These are phyloP conservation scores for Philypnodon macrostomus DNA, from an alignment of 2,797 vertebrate genomes.

Conservation along the genomic window DNA sequence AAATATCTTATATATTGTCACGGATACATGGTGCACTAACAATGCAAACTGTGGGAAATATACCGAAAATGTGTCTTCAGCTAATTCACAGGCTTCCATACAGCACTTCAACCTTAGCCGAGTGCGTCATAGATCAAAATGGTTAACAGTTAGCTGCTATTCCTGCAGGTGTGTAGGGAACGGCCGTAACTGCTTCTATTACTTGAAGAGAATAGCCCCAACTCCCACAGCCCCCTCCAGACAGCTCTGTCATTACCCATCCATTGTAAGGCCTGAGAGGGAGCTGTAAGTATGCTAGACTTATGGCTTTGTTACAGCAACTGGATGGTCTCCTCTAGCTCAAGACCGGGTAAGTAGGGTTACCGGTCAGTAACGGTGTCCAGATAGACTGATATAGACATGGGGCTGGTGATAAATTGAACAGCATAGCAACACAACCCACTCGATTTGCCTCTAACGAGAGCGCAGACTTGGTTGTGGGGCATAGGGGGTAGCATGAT, in stretches of 20 bases:
- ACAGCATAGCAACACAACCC: constrained; percentile 32
- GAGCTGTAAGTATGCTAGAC: constrained; percentile 76
- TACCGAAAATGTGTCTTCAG: constrained; percentile 32
- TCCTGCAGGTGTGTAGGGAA: constrained; percentile 74
- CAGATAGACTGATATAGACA: constrained; percentile 59
- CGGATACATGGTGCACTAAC: constrained; percentile 15
- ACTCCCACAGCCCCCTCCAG: constrained; percentile 71
- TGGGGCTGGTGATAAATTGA: constrained; percentile 57
- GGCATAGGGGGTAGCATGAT: constrained; percentile 66
- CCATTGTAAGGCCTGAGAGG: constrained; percentile 75
- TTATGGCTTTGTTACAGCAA: constrained; percentile 74
- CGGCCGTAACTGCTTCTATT: constrained; percentile 73
- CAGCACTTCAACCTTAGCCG: constrained; percentile 58
- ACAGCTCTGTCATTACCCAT: constrained; percentile 77
- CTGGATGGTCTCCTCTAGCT: constrained; percentile 69
- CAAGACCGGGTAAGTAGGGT: constrained; percentile 51
- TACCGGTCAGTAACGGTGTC: constrained; percentile 43
- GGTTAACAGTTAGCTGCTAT: constrained; percentile 68
- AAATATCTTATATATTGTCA: constrained; percentile 40
- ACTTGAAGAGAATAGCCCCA: constrained; percentile 67
- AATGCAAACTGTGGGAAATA: constrained; percentile 18
- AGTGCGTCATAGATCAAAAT: constrained; percentile 63
- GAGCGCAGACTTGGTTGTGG: constrained; percentile 66
- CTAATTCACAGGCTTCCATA: constrained; percentile 60
- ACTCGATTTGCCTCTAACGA: constrained; percentile 47